A percentile compares a stretch with the other conserved stretches of the same genome.
Evolutionary conservation across 2,797 vertebrate genomes (phyloP).

Genomic region (Oryzias sinensis): DNA sequence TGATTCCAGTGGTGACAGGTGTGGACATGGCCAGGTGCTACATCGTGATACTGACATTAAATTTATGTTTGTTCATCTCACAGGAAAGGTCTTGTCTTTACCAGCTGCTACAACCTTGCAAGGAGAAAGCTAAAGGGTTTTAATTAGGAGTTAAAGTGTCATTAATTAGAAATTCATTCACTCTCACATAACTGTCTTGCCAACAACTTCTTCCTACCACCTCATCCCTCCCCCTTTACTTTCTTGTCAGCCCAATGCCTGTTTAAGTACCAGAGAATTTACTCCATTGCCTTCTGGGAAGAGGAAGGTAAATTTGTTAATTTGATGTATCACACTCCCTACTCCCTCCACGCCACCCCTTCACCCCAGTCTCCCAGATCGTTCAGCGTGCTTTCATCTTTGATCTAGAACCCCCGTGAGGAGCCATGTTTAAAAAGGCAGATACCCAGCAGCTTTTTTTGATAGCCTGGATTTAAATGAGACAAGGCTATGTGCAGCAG

Average conservation of each 20-base stretch:
- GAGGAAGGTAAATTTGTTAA: conserved; percentile 69
- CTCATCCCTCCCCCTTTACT: conserved; percentile 46
- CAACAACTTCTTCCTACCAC: conserved; percentile 35
- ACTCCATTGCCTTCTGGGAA: conserved; percentile 47
- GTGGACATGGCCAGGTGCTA: conserved; percentile 86
- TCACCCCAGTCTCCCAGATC: conserved; percentile 50
- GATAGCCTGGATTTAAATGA: conserved; percentile 60
- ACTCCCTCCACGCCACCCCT: conserved; percentile 51
- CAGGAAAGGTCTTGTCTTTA: conserved; percentile 72
- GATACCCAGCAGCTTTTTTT: conserved; percentile 61
- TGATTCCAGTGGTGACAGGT: conserved; percentile 83
- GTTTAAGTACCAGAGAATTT: conserved; percentile 61
- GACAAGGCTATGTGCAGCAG: conserved; percentile 49
- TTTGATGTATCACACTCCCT: conserved; percentile 63
- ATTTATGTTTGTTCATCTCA: conserved; percentile 86
- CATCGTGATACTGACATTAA: conserved; percentile 83
- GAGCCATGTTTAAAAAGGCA: conserved; percentile 59
- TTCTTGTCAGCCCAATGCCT: conserved; percentile 44
- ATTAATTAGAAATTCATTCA: conserved; percentile 85
- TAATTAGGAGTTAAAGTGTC: conserved; percentile 91
- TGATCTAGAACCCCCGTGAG: conserved; percentile 66
- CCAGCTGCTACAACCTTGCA: conserved; percentile 89
- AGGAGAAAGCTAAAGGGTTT: conserved; percentile 91
- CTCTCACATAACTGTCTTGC: conserved; percentile 52
- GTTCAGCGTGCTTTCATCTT: conserved; percentile 66